Conservation (phyloP, 2,797 vertebrate genomes). For the Semaprochilodus insignis region DNA sequence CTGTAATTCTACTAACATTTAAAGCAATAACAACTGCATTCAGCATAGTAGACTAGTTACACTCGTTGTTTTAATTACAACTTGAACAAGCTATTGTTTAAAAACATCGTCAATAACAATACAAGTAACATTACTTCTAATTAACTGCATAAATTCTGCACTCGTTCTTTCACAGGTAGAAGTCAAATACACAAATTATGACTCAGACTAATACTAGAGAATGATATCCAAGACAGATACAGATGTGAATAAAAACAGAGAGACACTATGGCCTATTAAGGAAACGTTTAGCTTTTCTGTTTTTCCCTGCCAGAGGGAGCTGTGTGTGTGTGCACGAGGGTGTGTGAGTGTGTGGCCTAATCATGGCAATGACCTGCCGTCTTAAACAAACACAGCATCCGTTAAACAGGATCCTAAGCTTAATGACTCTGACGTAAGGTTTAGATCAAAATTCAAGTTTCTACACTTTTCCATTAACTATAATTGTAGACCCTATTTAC, state of each 20-base stretch:
- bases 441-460: constrained; percentile 55
- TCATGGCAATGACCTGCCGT: constrained; percentile 61
- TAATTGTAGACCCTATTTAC: not conserved
- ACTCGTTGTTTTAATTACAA: too few relatives aligned
- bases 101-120: not conserved
- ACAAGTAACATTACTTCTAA: not conserved
- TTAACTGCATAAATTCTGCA: not conserved
- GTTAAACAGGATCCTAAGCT: constrained; percentile 44
- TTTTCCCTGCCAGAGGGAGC: constrained; percentile 30
- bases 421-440: constrained; percentile 57
- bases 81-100: too few relatives aligned
- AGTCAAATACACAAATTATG: not conserved
- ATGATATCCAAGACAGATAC: not conserved
- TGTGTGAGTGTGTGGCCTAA: constrained; percentile 40
- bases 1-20: too few relatives aligned
- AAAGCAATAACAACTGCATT: too few relatives aligned
- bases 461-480: constrained; percentile 1
- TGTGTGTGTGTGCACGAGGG: not conserved
- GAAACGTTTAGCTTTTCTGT: constrained; percentile 54
- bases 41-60: too few relatives aligned
- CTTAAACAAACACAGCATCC: constrained; percentile 60
- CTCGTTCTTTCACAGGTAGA: not conserved
- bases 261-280: constrained; percentile 50
- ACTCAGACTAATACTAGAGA: not conserved
- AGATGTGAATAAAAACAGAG: constrained; percentile 39